Evolutionary conservation across 2,797 vertebrate species (phyloP), one percentile per base, ranked within the genome.

Genomic region (Liasis olivaceus): DNA sequence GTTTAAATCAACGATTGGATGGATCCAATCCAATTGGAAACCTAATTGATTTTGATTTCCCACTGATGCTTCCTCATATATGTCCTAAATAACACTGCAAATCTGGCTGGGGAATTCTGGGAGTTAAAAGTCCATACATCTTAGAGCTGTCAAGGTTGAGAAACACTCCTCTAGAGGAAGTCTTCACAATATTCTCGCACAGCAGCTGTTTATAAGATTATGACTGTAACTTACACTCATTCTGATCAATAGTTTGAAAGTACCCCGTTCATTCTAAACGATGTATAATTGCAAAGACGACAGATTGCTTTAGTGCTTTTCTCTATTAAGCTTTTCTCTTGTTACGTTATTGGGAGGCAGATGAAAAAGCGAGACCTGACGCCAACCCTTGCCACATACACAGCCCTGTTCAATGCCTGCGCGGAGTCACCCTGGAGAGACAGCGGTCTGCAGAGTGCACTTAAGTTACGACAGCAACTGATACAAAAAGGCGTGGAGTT

Each of bases 331-430:
- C 14, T 9, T 1, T 22, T 87, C n/a, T 0, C 88, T 84, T 90
- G 36, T 94, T 58, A 7, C 69, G 8, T n/a, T 93, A 4, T n/a
- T 22, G 22, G 91, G 89, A 72, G 4, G 17, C 85, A 99, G 99
- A 99, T 99, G 99, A 99, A 99, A 94, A 99, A 99, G 93, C 97
- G 98, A 94, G 98, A 97, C 59, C 96, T 99, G 3, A 91, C 94
- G 2, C 98, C 99, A 0, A 97, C 97, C 0, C 98, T 98, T 0
- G 98, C 99, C 24, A 99, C 99, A 0, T 99, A 99, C 95, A 99
- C 99, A 0, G 99, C 99, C 0, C 97, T 99, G 93, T 99, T 99
- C 97, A 99, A 99, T 0, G 98, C 99, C 93, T 99, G 99, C 4
- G 98, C 99, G 0, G 98, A 99, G 95, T 98, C 98, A 0, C 98